Percentiles rank a stretch among this genome's conserved stretches.
phyloP scores from a whole-genome alignment of 2,888 invertebrate genomes.

The Apamea sordens region DNA sequence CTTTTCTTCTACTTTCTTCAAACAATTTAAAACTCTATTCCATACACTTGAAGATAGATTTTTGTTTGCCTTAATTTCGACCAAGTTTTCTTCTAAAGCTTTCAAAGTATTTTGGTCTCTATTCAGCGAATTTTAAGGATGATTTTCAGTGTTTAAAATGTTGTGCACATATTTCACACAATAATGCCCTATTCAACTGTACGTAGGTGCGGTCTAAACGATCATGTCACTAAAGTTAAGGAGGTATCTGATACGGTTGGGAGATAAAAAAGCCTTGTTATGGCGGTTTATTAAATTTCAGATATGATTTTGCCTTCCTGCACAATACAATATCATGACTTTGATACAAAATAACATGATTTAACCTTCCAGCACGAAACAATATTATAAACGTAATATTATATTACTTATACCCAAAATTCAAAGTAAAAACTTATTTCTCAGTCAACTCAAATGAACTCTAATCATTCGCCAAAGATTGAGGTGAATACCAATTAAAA shows the following conservation, averaged over 20 bases:
- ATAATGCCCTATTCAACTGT: conserved; percentile 30
- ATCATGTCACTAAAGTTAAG: conserved; percentile 28
- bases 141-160: conserved; percentile 6
- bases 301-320: not conserved
- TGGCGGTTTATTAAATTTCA: not conserved
- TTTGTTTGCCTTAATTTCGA: conserved; percentile 1
- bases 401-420: not conserved
- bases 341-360: not conserved
- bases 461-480: not conserved
- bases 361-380: not conserved
- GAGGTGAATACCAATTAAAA: too few species aligned
- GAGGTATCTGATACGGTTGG: conserved; percentile 28
- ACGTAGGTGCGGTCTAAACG: conserved; percentile 49
- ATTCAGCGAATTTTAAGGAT: not conserved
- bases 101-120: conserved; percentile 43
- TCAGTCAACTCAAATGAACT: not conserved
- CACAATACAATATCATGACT: not conserved
- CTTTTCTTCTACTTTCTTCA: conserved; percentile 65
- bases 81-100: conserved; percentile 43
- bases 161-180: conserved; percentile 6
- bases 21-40: conserved; percentile 59
- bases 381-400: not conserved
- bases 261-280: conserved; percentile 6
- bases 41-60: conserved; percentile 6
- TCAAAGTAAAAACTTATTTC: not conserved